Conservation (phyloP, 2,797 vertebrate species). For the Hephaestus fuliginosus region DNA sequence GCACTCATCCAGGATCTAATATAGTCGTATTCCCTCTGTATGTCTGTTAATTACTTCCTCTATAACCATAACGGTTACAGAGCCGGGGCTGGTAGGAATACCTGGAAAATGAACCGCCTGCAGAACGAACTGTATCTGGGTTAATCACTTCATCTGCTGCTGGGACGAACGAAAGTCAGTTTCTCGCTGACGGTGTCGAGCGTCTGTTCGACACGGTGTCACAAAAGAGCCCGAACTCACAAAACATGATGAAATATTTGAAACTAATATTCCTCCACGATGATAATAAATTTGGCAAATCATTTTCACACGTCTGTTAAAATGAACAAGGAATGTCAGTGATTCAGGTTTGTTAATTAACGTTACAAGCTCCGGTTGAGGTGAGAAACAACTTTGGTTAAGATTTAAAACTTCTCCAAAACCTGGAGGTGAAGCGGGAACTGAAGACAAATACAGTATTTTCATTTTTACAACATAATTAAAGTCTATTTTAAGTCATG, state of each 20-base stretch:
- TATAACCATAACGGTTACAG: constrained; percentile 50
- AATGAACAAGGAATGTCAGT: not conserved
- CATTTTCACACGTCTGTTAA: not conserved
- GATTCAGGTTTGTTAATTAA: not conserved
- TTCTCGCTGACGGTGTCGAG: constrained; percentile 46
- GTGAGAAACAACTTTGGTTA: not conserved
- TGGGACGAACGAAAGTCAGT: not conserved
- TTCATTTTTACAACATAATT: not conserved
- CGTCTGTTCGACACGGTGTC: constrained; percentile 10
- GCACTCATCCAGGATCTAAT: constrained; percentile 79
- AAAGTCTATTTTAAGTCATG: not conserved
- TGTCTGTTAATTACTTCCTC: constrained; percentile 82
- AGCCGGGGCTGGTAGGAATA: constrained; percentile 53
- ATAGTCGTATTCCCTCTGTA: constrained; percentile 79
- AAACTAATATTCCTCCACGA: too few species aligned
- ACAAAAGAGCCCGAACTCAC: constrained; percentile 18
- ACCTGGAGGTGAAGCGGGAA: not conserved
- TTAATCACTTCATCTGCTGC: constrained; percentile 73
- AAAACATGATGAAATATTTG: not conserved
- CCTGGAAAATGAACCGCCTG: constrained; percentile 67
- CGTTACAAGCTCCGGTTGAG: too few species aligned
- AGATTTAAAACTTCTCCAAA: not conserved
- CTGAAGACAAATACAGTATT: not conserved
- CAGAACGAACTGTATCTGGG: constrained; percentile 72
- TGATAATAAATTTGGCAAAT: not conserved